Conservation (phyloP, 2,797 vertebrate genomes). For the Todus mexicanus region DNA sequence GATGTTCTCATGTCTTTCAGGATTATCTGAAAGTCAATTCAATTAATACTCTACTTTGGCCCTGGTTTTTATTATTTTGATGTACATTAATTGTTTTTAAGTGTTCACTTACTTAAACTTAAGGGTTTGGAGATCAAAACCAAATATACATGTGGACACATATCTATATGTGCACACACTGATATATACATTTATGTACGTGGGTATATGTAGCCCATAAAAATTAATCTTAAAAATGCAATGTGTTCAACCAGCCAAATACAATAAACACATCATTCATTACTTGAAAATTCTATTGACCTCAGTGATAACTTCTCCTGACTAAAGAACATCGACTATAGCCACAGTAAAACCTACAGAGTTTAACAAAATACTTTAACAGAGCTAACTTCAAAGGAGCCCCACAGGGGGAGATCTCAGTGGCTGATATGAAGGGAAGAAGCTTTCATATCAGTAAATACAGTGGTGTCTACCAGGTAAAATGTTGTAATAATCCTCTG, state of each 20-base stretch:
- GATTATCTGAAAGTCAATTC: conserved; percentile 23
- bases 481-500: conserved; percentile 6
- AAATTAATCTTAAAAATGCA: background rate
- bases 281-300: background rate
- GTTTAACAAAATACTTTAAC: background rate
- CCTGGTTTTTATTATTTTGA: background rate
- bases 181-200: background rate
- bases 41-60: conserved; percentile 35
- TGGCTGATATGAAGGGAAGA: background rate
- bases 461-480: conserved; percentile 9
- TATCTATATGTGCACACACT: background rate
- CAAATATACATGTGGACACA: background rate
- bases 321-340: background rate
- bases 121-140: background rate
- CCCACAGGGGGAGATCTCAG: background rate
- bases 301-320: background rate
- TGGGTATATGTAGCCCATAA: background rate
- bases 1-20: background rate
- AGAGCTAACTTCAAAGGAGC: background rate
- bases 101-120: conserved; percentile 34
- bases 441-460: background rate
- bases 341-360: background rate
- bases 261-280: background rate
- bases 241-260: background rate
- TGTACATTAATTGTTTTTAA: conserved; percentile 27